Base-by-base conservation (phyloP, 2,113 vertebrate species). In the Megaleporinus macrocephalus region DNA sequence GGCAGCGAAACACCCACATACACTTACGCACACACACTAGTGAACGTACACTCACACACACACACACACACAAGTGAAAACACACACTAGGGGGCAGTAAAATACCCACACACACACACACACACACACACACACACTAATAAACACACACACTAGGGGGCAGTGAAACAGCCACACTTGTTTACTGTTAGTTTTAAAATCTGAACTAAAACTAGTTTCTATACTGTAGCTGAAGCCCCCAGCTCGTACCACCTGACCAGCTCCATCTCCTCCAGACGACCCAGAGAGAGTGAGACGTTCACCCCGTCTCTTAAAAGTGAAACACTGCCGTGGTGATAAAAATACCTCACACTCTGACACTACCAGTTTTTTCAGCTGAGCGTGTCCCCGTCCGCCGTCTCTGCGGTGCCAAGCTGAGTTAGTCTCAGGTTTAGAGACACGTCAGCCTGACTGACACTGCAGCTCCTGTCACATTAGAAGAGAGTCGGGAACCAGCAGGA, bases 311-410 rank as follows among this genome's bases (percentile, higher is more conserved):
- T 20, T 63, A 29, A 68, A 68, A 36, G 16, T 30, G 22, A 33
- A 22, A 68, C 15, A 63, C 10, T 26, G 59, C 51, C 16, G 41
- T 30, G 16, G 20, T 26, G 59, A 74, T 72, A 74, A 74, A 70
- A 70, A 70, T 44, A 24, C 66, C 36, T 33, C 66, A 44, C 10
- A 10, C 36, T 70, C 10, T 70, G 66, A 70, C 18, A 36, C 41
- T 68, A 74, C 15, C 41, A 29, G 5, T 63, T 51, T 73, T 59
- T 71, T 61, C 22, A 80, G 68, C 55, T 72, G 55, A 80, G 22
- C 29, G 33, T 49, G 69, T 51, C 16, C 41, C 27, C 29, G 55
- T 10, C 55, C 2, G 0, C 16, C 24, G 61, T 62, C n/a, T 66
- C 49, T 68, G 68, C 47, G 26, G 65, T 79, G 65, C 15, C 74